Evolutionary conservation across 2,113 vertebrate genomes (phyloP).

Genomic region (Trogon melanurus): DNA sequence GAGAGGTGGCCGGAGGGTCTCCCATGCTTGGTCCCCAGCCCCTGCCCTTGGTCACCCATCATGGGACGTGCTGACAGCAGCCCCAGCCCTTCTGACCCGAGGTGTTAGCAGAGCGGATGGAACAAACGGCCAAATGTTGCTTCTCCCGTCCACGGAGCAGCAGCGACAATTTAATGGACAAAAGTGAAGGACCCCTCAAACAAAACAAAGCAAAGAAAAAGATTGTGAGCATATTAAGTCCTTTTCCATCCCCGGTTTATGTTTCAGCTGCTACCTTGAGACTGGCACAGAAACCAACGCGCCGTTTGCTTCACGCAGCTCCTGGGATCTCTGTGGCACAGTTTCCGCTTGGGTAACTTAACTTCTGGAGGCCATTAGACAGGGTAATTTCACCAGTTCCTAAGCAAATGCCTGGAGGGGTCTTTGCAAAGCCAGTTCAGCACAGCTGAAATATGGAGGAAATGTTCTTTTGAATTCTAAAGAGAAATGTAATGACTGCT

Average conservation of each 20-base stretch:
- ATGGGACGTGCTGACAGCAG: not conserved
- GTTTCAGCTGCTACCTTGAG: slow-evolving; percentile 51
- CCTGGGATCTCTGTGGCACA: slow-evolving; percentile 26
- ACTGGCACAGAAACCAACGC: not conserved
- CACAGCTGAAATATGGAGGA: slow-evolving; percentile 32
- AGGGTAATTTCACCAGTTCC: slow-evolving; percentile 64
- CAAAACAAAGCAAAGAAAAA: not conserved
- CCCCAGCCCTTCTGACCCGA: not conserved
- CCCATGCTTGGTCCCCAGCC: rapidly evolving
- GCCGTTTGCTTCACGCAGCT: not conserved
- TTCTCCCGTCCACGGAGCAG: not conserved
- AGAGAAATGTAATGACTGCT: slow-evolving; percentile 46
- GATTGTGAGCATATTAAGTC: not conserved
- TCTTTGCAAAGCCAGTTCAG: slow-evolving; percentile 50
- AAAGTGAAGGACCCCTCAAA: not conserved
- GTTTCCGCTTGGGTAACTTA: slow-evolving; percentile 20
- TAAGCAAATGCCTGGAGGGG: slow-evolving; percentile 56
- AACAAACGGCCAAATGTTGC: not conserved
- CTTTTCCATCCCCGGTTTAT: not conserved
- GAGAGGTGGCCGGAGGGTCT: not conserved
- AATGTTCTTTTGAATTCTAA: slow-evolving; percentile 4
- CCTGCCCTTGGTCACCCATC: not conserved
- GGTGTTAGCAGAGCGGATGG: not conserved
- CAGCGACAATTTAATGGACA: not conserved
- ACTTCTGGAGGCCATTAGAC: slow-evolving; percentile 63